These are phyloP conservation scores for Gadus chalcogrammus DNA, from an alignment of 2,113 vertebrate genomes.

Conservation along the genomic window DNA sequence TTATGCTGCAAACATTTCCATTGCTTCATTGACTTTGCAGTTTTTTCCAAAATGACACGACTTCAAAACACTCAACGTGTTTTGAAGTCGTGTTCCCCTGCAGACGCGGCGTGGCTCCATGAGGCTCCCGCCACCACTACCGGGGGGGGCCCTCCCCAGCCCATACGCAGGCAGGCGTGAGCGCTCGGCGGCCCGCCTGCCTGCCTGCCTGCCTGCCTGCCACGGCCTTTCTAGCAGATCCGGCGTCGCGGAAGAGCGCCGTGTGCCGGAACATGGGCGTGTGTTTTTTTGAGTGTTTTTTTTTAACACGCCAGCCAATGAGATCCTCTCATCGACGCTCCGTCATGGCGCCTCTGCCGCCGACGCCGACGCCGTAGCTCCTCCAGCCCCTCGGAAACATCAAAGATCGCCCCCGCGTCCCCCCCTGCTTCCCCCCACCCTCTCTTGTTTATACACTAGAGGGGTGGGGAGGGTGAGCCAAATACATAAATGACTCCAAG, in stretches of 20 bases:
- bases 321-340: background rate
- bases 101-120: background rate
- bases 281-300: too few relatives aligned
- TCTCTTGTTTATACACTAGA: conserved; percentile 43
- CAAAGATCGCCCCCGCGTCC: conserved; percentile 42
- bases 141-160: background rate
- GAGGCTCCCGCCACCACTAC: background rate
- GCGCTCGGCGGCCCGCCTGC: too few relatives aligned
- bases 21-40: conserved; percentile 4
- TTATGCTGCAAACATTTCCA: conserved; percentile 16
- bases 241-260: conserved; percentile 9
- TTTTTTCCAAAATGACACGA: conserved; percentile 5
- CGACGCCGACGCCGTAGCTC: background rate
- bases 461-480: conserved; percentile 21
- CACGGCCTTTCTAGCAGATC: conserved; percentile 3
- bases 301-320: background rate
- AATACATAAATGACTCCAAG: conserved; percentile 56
- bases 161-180: too few relatives aligned
- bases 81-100: background rate
- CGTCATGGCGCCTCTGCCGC: background rate
- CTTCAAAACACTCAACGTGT: background rate
- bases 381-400: conserved; percentile 21
- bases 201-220: too few relatives aligned
- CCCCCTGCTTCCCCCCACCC: background rate
- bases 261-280: background rate